phyloP scores from a whole-genome alignment of 2,888 invertebrate species.

The Xylocampa areola region DNA sequence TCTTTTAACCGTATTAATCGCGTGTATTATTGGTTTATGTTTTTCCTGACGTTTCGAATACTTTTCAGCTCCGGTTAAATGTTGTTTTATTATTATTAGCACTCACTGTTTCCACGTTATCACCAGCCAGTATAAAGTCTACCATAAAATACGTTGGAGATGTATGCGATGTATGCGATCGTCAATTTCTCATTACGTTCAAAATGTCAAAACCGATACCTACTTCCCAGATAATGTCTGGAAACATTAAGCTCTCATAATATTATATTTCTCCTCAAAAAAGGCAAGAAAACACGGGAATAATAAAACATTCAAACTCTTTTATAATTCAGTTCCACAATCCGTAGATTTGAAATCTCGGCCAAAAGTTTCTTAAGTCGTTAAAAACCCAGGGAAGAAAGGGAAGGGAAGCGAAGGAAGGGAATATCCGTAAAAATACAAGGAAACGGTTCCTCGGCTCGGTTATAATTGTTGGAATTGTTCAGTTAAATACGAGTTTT shows the following conservation, averaged over 20 bases:
- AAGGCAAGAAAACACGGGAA: constrained; percentile 14
- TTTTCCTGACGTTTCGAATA: no score
- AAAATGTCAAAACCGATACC: no score
- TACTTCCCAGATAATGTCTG: constrained; percentile 4
- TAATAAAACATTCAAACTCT: constrained; percentile 30
- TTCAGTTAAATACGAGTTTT: constrained; percentile 65
- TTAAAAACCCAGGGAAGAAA: constrained; percentile 56
- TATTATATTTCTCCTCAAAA: background rate
- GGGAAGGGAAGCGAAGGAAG: constrained; percentile 33
- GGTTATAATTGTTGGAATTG: constrained; percentile 57
- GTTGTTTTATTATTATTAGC: no score
- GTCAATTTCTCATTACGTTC: constrained; percentile 19
- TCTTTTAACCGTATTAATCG: no score
- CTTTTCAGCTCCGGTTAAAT: no score
- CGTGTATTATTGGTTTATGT: no score
- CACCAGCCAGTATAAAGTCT: no score
- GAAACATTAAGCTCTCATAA: constrained; percentile 7
- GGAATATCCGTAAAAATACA: constrained; percentile 43
- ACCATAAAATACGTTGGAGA: no score
- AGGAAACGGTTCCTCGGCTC: constrained; percentile 4
- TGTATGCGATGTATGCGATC: background rate
- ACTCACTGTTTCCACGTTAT: no score
- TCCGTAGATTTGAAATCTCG: constrained; percentile 45
- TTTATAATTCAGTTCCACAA: constrained; percentile 48
- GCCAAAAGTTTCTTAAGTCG: constrained; percentile 52